Evolutionary conservation across 2,888 invertebrate genomes (phyloP).

Genomic region (Ophioninae sp.): DNA sequence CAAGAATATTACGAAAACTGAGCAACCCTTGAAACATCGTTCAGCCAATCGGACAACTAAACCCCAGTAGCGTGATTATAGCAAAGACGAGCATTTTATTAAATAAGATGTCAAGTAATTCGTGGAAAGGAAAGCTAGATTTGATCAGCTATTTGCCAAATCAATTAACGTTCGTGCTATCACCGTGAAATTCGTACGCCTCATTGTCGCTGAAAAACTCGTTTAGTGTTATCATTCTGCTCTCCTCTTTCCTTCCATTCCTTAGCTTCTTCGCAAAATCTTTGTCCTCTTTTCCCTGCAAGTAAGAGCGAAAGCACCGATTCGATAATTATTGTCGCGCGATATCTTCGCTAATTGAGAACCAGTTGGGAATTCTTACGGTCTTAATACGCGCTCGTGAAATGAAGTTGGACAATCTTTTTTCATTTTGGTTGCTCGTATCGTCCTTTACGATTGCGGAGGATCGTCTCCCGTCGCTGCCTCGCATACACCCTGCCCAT

Average conservation of each 20-base stretch:
- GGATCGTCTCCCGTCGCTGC: background rate
- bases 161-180: background rate
- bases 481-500: slow-evolving; percentile 40
- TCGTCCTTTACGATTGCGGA: slow-evolving; percentile 22
- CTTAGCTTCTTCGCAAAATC: background rate
- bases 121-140: background rate
- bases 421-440: slow-evolving; percentile 11
- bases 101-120: background rate
- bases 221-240: slow-evolving; percentile 17
- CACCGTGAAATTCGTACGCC: background rate
- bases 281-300: background rate
- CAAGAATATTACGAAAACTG: background rate
- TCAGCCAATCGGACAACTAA: background rate
- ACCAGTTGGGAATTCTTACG: slow-evolving; percentile 59
- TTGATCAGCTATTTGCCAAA: background rate
- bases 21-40: background rate
- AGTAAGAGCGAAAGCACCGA: slow-evolving; percentile 22
- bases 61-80: background rate
- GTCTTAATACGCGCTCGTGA: slow-evolving; percentile 46
- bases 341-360: slow-evolving; percentile 65
- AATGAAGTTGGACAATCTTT: slow-evolving; percentile 36
- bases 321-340: slow-evolving; percentile 49
- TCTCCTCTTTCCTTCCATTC: background rate
- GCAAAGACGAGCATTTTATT: background rate
- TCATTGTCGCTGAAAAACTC: slow-evolving; percentile 27